Evolutionary conservation across 2,113 vertebrate genomes (phyloP), one percentile per base, ranked within the genome.

Genomic region (Phylloscopus whistleri): DNA sequence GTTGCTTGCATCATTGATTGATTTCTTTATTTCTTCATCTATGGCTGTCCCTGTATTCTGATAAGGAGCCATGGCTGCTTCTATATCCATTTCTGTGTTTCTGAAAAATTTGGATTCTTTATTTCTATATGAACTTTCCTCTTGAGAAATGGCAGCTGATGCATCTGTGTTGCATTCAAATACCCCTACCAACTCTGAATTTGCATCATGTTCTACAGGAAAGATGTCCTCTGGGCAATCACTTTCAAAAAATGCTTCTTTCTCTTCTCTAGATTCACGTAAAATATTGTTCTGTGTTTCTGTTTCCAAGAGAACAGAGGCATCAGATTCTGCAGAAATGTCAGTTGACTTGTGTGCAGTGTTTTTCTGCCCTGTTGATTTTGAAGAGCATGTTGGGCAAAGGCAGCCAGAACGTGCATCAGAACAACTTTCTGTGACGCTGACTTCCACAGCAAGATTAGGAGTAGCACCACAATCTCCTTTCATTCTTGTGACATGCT

Each of bases 1-100:
- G 52, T 91, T 91, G 66, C 69, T 43, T 28, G 93, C 44, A 85
- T 89, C 96, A 31, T 53, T 93, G 26, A 91, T 92, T 44, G 96
- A 66, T 63, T 90, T 94, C 52, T 84, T 90, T 78, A 94, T 94
- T 94, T 98, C 95, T 51, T 96, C 87, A 33, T 64, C 49, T 39
- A 43, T 64, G n/a, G 52, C 84, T 88, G 79, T 31, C 46, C 58
- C 70, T 89, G 83, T 87, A 52, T 48, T 94, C 55, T 89, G 76
- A 72, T 27, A 59, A 70, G 90, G 48, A 92, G 17, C 11, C 13
- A 63, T 5, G 46, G 43, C 44, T 85, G 83, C 90, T 91, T 94
- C 87, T 60, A 69, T n/a, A 77, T 81, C 11, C 3, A 3, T 58
- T 95, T 85, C 85, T 49, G 28, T 19, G 41, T 90, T 93, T 84